Percentiles rank a stretch among this genome's conserved stretches.
These are phyloP conservation scores for Gallinago undulata DNA, from an alignment of 2,113 vertebrate genomes.

Conservation along the genomic window DNA sequence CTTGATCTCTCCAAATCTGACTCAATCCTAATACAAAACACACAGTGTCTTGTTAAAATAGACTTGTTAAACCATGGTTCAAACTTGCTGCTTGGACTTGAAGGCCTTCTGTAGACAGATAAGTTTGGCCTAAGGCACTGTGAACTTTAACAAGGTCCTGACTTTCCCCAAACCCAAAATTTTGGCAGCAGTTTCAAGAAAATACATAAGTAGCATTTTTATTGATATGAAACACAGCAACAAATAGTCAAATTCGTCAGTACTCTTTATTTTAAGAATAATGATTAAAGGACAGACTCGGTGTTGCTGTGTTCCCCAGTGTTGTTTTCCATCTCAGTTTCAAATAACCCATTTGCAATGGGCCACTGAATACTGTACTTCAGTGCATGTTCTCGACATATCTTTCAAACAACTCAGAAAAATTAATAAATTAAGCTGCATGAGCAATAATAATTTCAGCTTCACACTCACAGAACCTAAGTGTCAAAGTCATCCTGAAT, in stretches of 20 bases:
- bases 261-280: background rate
- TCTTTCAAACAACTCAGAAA: slow-evolving; percentile 16
- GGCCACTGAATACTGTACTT: background rate
- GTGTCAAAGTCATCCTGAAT: background rate
- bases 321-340: background rate
- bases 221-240: background rate
- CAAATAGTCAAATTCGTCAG: background rate
- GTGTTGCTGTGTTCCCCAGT: background rate
- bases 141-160: background rate
- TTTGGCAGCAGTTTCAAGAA: background rate
- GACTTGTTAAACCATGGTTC: background rate
- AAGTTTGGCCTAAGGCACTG: background rate
- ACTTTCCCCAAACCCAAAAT: background rate
- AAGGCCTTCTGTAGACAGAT: background rate
- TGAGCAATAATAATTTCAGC: background rate
- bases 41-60: background rate
- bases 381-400: background rate
- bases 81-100: background rate
- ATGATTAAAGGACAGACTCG: background rate
- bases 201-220: background rate
- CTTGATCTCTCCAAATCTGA: background rate
- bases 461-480: background rate
- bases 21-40: background rate
- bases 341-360: background rate
- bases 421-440: background rate